Evolutionary conservation across 2,888 invertebrate species (phyloP).

Genomic region (Chymomyza caudatula): DNA sequence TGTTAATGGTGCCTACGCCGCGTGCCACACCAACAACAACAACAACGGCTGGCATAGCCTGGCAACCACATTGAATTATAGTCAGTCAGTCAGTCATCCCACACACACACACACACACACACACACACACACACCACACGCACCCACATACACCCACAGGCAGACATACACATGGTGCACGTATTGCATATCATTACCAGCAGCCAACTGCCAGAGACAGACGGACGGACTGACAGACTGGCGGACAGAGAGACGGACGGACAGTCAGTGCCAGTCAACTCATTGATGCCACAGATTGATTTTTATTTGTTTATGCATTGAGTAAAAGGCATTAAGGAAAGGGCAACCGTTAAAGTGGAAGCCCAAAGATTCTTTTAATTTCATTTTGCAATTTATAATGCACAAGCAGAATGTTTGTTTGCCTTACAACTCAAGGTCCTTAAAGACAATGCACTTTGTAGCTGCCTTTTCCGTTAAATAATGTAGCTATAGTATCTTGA

Average conservation of each 20-base stretch:
- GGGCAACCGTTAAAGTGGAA: not conserved
- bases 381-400: not conserved
- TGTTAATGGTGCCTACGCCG: conserved; percentile 37
- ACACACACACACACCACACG: not conserved
- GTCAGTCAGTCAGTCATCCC: conserved; percentile 15
- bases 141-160: not conserved
- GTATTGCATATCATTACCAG: not conserved
- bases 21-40: conserved; percentile 5
- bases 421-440: not conserved
- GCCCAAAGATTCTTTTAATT: not conserved
- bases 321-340: not conserved
- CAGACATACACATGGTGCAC: not conserved
- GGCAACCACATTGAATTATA: conserved; percentile 36
- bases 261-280: conserved; percentile 3
- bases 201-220: not conserved
- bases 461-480: no score
- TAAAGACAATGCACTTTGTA: not conserved
- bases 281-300: not conserved
- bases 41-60: conserved; percentile 3
- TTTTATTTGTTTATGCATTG: not conserved
- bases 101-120: not conserved
- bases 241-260: conserved; percentile 14
- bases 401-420: not conserved
- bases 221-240: conserved; percentile 8
- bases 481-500: no score